Percentiles rank a stretch among this genome's conserved stretches.
Evolutionary conservation across 2,888 invertebrate genomes (phyloP).

Genomic region (Incurvaria masculella): DNA sequence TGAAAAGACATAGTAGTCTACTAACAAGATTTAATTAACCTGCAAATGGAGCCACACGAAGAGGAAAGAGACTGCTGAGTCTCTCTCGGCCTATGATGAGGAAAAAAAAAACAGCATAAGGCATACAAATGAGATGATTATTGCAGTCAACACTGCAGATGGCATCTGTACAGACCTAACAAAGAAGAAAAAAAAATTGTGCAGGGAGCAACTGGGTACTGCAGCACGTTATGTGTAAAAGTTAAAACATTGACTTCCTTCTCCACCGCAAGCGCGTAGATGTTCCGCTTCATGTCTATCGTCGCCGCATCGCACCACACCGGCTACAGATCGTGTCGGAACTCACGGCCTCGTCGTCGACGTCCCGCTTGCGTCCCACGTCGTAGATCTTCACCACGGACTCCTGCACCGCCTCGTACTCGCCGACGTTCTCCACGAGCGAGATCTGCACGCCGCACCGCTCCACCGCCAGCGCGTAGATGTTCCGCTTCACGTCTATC

Average conservation of each 20-base stretch:
- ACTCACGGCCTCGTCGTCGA: constrained; percentile 82
- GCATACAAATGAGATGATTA: no score
- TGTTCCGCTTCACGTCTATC: constrained; percentile 87
- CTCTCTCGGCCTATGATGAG: no score
- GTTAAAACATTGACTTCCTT: no score
- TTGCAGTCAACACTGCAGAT: no score
- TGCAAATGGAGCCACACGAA: no score
- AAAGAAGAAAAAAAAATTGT: no score
- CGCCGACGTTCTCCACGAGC: constrained; percentile 85
- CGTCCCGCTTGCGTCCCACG: constrained; percentile 82
- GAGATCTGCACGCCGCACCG: constrained; percentile 84
- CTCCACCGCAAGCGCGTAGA: constrained; percentile 83
- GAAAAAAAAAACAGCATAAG: no score
- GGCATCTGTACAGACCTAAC: no score
- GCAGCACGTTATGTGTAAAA: not conserved
- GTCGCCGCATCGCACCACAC: constrained; percentile 61
- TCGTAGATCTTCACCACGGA: constrained; percentile 90
- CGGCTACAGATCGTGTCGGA: no score
- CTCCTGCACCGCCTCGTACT: constrained; percentile 82
- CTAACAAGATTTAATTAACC: no score
- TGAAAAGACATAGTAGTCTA: no score
- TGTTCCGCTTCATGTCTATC: constrained; percentile 87
- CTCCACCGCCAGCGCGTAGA: constrained; percentile 83
- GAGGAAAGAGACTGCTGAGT: no score
- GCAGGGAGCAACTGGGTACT: not conserved